A percentile compares a stretch with the other conserved stretches of the same genome.
Conservation (phyloP, 2,888 invertebrate species). For the Lucinisca nassula region DNA sequence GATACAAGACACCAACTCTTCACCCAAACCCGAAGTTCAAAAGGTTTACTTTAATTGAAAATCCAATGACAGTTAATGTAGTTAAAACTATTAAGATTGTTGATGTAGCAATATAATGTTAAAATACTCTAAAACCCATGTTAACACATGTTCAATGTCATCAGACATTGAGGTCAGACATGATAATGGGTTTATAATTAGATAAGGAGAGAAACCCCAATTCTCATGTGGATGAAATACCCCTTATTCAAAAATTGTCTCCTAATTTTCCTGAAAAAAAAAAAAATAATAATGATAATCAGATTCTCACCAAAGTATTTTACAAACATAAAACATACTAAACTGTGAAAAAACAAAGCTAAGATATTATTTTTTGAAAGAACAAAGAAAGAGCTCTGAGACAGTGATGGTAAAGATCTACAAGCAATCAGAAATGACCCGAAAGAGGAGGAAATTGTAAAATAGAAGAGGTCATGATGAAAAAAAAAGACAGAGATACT, state of each 20-base stretch:
- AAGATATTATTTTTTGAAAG: no score
- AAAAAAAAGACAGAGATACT: no score
- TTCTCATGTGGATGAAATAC: not conserved
- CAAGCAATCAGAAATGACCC: no score
- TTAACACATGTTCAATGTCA: slow-evolving; percentile 7
- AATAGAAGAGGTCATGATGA: no score
- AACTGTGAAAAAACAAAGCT: no score
- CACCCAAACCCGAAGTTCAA: not conserved
- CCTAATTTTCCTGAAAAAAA: no score
- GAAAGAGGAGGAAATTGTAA: no score
- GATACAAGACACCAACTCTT: slow-evolving; percentile 13
- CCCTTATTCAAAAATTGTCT: not conserved
- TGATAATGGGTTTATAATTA: not conserved
- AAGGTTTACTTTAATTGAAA: slow-evolving; percentile 17
- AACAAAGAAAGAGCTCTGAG: no score
- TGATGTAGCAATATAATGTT: slow-evolving; percentile 14
- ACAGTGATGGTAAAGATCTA: no score
- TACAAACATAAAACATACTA: no score
- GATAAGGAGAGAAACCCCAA: not conserved
- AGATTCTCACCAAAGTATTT: no score
- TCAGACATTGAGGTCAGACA: not conserved
- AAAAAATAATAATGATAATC: no score
- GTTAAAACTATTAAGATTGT: not conserved
- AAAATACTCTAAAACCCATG: slow-evolving; percentile 12
- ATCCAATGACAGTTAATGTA: slow-evolving; percentile 17